These are phyloP conservation scores for Leucozona laternaria DNA, from an alignment of 2,888 invertebrate genomes.

Conservation along the genomic window DNA sequence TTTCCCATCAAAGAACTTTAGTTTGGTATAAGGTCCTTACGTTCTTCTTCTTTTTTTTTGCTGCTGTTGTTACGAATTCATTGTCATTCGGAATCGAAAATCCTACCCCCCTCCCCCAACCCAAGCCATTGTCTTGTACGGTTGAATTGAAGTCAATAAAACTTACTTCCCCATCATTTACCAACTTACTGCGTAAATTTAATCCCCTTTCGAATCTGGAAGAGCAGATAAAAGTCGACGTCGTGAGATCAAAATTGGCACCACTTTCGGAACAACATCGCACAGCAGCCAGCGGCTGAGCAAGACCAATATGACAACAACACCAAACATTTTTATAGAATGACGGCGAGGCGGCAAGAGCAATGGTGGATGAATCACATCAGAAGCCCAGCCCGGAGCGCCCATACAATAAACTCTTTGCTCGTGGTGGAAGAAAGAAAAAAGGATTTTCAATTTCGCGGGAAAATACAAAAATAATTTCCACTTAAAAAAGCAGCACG, in stretches of 20 bases:
- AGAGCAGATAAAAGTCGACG: slow-evolving; percentile 63
- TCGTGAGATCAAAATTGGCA: slow-evolving; percentile 48
- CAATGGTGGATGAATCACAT: slow-evolving; percentile 10
- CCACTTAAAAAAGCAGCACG: slow-evolving; percentile 63
- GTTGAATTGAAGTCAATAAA: slow-evolving; percentile 64
- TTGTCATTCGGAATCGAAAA: neutral
- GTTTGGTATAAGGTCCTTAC: slow-evolving; percentile 33
- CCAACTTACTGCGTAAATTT: slow-evolving; percentile 71
- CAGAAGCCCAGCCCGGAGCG: neutral
- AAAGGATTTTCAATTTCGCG: slow-evolving; percentile 59
- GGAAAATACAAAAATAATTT: slow-evolving; percentile 67
- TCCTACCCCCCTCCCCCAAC: too few species aligned
- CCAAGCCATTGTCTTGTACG: neutral
- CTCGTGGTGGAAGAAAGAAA: slow-evolving; percentile 1
- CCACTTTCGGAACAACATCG: slow-evolving; percentile 34
- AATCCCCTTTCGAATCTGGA: slow-evolving; percentile 58
- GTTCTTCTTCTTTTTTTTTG: neutral
- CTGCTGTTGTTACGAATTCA: slow-evolving; percentile 1
- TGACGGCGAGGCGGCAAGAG: neutral
- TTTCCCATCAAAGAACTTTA: slow-evolving; percentile 53
- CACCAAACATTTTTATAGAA: slow-evolving; percentile 3
- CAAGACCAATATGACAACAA: slow-evolving; percentile 30
- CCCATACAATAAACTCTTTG: slow-evolving; percentile 26
- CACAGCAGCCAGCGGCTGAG: neutral
- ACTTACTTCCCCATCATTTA: slow-evolving; percentile 73